Evolutionary conservation across 2,888 invertebrate species (phyloP), one percentile per base, ranked within the genome.

Genomic region (Drosophila paucipuncta): DNA sequence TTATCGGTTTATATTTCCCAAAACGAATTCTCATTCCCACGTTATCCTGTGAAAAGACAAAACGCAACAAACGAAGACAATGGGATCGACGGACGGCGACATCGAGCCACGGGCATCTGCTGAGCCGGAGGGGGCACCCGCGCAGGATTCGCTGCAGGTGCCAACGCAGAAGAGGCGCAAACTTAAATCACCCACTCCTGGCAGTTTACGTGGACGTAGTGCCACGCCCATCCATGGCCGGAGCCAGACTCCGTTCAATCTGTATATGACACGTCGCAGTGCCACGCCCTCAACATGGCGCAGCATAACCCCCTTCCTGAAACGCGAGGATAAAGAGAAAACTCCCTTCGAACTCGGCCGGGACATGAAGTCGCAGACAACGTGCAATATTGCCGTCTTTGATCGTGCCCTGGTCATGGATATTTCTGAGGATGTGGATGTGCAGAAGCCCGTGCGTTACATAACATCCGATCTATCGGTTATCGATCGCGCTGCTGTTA

Each of bases 401-500:
- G 93, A 94, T 76, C 92, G 93, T 59, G 93, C 93, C 35, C 80
- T 93, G 4, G 82, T 92, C 35, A 94, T 94, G 93, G 93, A 94
- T 88, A 94, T 94, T 65, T 92, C 93, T 28, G 92, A 93, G 70
- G 91, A 93, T 7, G 77, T 89, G 65, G 93, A 92, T 54, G 81
- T 85, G 66, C 92, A 92, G 73, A 92, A 92, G 50, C 93, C 93
- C 66, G 92, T 93, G 60, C 93, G 93, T 92, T 93, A 93, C 82
- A 93, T 93, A 92, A 93, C 93, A 54, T 92, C 93, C 25, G 93
- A 93, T 82, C 76, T 93, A 70, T 93, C 93, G 64, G 93, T 94
- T 64, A 93, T 94, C 73, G 93, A 94, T 91, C 92, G 93, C 75
- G 93, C 93, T 76, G 92, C 92, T 76, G 93, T 94, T 79, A 94